phyloP scores from a whole-genome alignment of 2,888 invertebrate genomes.

The Arge pagana region DNA sequence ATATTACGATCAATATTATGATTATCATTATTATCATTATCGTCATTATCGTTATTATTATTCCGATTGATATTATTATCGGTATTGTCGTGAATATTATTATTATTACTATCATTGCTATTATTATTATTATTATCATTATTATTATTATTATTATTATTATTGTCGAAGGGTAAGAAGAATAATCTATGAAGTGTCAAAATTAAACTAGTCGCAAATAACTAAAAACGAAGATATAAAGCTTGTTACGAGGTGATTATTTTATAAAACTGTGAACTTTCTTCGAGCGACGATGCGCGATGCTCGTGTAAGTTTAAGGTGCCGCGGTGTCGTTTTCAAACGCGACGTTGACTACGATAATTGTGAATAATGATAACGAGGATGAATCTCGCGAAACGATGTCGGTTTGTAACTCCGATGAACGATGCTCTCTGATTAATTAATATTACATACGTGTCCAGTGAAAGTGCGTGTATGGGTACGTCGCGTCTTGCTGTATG shows the following conservation, averaged over 20 bases:
- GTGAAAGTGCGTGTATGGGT: conserved; percentile 14
- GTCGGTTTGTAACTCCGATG: no score
- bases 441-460: conserved; percentile 11
- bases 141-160: neutral
- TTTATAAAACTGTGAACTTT: conserved; percentile 40
- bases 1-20: conserved; percentile 11
- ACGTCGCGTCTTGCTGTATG: conserved; percentile 9
- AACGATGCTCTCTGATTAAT: conserved; percentile 3
- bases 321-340: no score
- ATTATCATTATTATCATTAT: conserved; percentile 8
- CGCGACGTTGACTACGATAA: no score
- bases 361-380: no score
- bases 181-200: conserved; percentile 47
- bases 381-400: no score
- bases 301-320: no score
- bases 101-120: conserved; percentile 5
- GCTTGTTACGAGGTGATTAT: conserved; percentile 45
- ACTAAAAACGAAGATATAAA: conserved; percentile 36
- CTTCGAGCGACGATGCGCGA: no score
- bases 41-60: neutral
- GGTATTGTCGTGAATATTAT: neutral
- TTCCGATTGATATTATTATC: neutral
- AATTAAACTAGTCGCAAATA: conserved; percentile 53
- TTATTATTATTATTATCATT: conserved; percentile 5
- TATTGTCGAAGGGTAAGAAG: conserved; percentile 32